Percentiles rank a stretch among this genome's conserved stretches.
Evolutionary conservation across 2,797 vertebrate species (phyloP).

Genomic region (Hipposideros larvatus): DNA sequence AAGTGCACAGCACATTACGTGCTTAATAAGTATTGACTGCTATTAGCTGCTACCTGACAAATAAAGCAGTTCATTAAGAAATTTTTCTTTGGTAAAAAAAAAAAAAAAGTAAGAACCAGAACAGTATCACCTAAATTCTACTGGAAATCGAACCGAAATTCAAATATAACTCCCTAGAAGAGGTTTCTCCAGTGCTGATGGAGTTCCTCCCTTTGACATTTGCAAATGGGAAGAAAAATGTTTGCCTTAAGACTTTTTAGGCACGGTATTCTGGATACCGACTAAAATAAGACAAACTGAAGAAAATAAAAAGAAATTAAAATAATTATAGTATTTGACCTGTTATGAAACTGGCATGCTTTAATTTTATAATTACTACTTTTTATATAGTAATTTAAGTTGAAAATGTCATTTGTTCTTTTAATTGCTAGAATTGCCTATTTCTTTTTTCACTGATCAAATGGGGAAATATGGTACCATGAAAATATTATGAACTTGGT

Average conservation of each 20-base stretch:
- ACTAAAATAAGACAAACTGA: constrained; percentile 4
- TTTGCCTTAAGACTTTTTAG: not conserved
- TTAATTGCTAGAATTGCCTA: constrained; percentile 31
- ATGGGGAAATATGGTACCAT: not conserved
- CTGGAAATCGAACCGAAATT: constrained; percentile 18
- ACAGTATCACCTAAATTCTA: constrained; percentile 44
- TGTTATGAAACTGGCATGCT: constrained; percentile 5
- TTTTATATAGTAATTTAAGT: constrained; percentile 28
- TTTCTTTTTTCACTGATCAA: constrained; percentile 49
- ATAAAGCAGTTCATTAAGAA: constrained; percentile 19
- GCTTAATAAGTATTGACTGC: not conserved
- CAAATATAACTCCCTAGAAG: not conserved
- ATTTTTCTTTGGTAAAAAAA: not conserved
- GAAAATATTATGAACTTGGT: constrained; percentile 27
- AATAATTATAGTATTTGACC: not conserved
- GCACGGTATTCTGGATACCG: not conserved
- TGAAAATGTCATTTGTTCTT: constrained; percentile 32
- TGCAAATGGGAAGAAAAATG: constrained; percentile 43
- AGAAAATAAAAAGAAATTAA: constrained; percentile 13
- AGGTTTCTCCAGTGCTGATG: not conserved
- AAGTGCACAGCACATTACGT: not conserved
- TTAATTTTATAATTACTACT: constrained; percentile 36
- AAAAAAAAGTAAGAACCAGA: not conserved
- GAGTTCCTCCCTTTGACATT: not conserved
- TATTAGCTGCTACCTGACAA: not conserved